Evolutionary conservation across 2,888 invertebrate genomes (phyloP).

Genomic region (Scaptomyza reducta): DNA sequence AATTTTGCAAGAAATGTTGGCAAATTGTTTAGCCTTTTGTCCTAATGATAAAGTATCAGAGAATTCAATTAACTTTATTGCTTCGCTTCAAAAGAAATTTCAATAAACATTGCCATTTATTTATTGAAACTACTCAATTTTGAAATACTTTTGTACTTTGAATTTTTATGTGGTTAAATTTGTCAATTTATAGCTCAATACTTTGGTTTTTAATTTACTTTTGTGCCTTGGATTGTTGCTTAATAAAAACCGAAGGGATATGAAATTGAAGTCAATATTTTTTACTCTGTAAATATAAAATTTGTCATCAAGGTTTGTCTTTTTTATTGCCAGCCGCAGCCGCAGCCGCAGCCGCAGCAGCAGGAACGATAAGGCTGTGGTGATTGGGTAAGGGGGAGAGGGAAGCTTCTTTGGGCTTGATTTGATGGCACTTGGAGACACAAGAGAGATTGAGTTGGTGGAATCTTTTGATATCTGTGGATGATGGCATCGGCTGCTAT

Average conservation of each 20-base stretch:
- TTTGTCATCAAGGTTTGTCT: conserved; percentile 51
- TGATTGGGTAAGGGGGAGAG: neutral
- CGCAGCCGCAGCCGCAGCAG: conserved; percentile 29
- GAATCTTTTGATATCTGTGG: conserved; percentile 27
- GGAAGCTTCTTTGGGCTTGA: conserved; percentile 10
- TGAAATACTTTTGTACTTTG: neutral
- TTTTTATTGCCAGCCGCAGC: conserved; percentile 54
- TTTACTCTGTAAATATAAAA: conserved; percentile 28
- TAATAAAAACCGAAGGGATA: neutral
- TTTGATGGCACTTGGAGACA: conserved; percentile 57
- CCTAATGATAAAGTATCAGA: too few relatives aligned
- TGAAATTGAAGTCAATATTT: conserved; percentile 6
- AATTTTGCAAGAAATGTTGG: too few relatives aligned
- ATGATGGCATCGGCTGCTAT: conserved; percentile 63
- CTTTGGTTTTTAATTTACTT: neutral
- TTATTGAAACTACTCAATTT: neutral
- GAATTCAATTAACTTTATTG: neutral
- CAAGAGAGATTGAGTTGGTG: neutral
- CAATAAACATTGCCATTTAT: neutral
- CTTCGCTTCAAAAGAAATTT: neutral
- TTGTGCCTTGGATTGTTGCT: neutral
- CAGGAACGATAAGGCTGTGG: conserved; percentile 6
- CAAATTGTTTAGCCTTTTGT: too few relatives aligned
- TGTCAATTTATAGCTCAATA: neutral
- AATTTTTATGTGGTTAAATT: neutral